These are phyloP conservation scores for Champsocephalus gunnari DNA, from an alignment of 2,797 vertebrate species.

Conservation along the genomic window DNA sequence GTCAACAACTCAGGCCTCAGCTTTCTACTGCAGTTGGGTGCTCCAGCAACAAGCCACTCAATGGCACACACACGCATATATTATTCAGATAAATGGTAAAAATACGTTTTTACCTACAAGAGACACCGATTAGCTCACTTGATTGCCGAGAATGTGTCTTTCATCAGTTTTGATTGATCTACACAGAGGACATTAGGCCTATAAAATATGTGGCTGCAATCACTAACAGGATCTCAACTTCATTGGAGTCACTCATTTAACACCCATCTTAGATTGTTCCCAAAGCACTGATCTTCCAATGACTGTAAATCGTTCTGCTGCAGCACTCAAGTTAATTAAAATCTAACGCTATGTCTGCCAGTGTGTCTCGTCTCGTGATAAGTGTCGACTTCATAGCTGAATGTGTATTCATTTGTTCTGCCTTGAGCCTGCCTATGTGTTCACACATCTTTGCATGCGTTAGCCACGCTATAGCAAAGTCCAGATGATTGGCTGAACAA, in stretches of 20 bases:
- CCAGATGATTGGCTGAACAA: slow-evolving; percentile 46
- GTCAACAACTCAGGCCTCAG: background rate
- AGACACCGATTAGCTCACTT: background rate
- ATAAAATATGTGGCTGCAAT: slow-evolving; percentile 27
- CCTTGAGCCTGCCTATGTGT: slow-evolving; percentile 28
- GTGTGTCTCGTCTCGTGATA: slow-evolving; percentile 15
- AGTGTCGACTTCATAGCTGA: slow-evolving; percentile 2
- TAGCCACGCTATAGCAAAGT: slow-evolving; percentile 38
- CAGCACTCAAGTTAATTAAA: slow-evolving; percentile 55
- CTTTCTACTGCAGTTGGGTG: background rate
- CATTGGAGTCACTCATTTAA: slow-evolving; percentile 16
- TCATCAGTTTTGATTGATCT: slow-evolving; percentile 33
- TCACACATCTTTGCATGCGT: slow-evolving; percentile 35
- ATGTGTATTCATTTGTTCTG: slow-evolving; percentile 10
- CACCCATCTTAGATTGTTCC: slow-evolving; percentile 25
- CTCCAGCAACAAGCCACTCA: slow-evolving; percentile 3
- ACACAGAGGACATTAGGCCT: slow-evolving; percentile 5
- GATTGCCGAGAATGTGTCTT: background rate
- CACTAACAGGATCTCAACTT: slow-evolving; percentile 26
- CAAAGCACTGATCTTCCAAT: slow-evolving; percentile 46
- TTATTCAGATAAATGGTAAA: slow-evolving; percentile 1
- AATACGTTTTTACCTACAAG: background rate
- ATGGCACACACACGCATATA: background rate
- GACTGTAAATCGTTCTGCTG: slow-evolving; percentile 38
- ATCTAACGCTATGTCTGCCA: background rate